Base-by-base conservation (phyloP, 1,140 invertebrate species). In the Solenopsis fugax region DNA sequence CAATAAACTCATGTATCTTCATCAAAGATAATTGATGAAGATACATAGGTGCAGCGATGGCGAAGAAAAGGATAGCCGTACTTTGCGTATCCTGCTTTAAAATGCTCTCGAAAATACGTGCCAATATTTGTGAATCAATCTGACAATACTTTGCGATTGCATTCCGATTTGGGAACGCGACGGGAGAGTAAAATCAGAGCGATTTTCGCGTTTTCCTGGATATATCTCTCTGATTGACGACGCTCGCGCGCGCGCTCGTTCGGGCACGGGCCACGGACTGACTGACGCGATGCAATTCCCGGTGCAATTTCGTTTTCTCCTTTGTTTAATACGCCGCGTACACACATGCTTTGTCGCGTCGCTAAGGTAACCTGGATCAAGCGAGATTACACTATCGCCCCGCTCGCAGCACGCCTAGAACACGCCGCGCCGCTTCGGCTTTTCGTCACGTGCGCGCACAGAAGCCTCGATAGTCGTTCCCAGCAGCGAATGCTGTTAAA, bases 371-470 rank as follows among this genome's bases (percentile, higher is more conserved):
- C 80, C 78, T 45, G 80, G 41, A 60, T 73, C 18, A 69, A 73
- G 60, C 1, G 62, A 87, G 87, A 87, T 88, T 82, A 87, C 77
- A 82, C 80, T 87, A 75, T 86, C 80, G 54, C n/a, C 41, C 24
- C 52, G 52, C n/a, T 73, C 45, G 69, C 80, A 75, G 80, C 41
- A 60, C 41, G 24, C 65, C 64, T 13, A 45, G 24, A 45, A 60
- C 65, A 81, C 37, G 65, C 69, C 41, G 56, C 58, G 65, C 69
- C 41, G 56, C 58, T 75, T 50, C 69, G 69, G 69, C 69, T 73
- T 84, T 73, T 62, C 69, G 69, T 84, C 69, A 41, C 78, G 50
- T 45, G 65, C 65, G 21, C 64, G 80, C 50, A 29, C 41, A 60
- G 41, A 73, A 75, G 13, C 21, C 29, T 24, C 54, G 67, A 45